Base-by-base conservation (phyloP, 2,113 vertebrate species). In the Paedocypris sp. region DNA sequence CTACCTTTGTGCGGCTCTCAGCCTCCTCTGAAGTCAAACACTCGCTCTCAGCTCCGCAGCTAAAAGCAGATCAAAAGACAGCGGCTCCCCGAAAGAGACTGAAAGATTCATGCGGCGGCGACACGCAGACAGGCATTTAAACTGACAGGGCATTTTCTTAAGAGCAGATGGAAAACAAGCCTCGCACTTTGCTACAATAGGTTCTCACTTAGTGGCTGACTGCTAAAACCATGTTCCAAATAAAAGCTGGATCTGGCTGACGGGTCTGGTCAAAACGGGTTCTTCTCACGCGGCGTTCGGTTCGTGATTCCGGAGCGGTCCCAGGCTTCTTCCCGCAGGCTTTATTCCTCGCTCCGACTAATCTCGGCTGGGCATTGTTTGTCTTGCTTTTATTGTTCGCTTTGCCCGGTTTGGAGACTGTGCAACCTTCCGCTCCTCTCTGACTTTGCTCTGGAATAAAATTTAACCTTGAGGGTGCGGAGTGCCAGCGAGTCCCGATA, bases 361-460 rank as follows among this genome's bases (percentile, higher is more conserved):
- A 52, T 13, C 38, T 36, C 10, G 47, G 25, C 43, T 22, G 19
- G 23, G 43, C 41, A 16, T 48, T 5, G 19, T 36, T 38, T 20
- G n/a, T n/a, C n/a, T n/a, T n/a, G n/a, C n/a, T n/a, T n/a, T n/a
- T n/a, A n/a, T 53, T 20, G 10, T 38, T 60, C 60, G 22, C 39
- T 46, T 46, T 42, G 13, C 19, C 48, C 60, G 13, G 49, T 60
- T 33, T 33, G 50, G 15, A 22, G 25, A 53, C 18, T 15, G 18
- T 58, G 20, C 39, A 74, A 60, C 53, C 62, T 51, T 57, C 47
- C 59, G 35, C 19, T 45, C 51, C 66, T 70, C 54, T 76, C 46
- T 58, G 47, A 54, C 46, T 53, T 53, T 67, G 20, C 39, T 57
- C 42, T 18, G 10, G 12, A 50, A 58, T 42, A 28, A 42, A 29